These are phyloP conservation scores for Erethizon dorsatum DNA, from an alignment of 2,797 vertebrate species.

Conservation along the genomic window DNA sequence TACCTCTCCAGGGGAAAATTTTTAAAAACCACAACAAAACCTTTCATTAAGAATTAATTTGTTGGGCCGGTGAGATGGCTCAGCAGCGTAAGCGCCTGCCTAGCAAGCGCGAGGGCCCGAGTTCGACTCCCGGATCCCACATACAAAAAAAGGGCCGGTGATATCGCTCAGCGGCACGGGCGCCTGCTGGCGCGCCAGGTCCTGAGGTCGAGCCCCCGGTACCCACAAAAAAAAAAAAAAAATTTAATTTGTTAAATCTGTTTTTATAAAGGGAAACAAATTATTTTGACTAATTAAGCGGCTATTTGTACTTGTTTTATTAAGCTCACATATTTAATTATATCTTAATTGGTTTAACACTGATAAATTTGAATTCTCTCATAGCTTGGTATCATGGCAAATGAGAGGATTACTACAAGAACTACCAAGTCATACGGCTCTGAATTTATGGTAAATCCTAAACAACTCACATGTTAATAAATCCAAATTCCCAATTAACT, in stretches of 20 bases:
- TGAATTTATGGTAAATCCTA: constrained; percentile 47
- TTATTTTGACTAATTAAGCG: constrained; percentile 61
- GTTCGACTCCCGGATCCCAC: no score
- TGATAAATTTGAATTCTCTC: constrained; percentile 38
- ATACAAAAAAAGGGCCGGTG: no score
- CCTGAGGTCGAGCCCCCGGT: no score
- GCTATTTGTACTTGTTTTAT: constrained; percentile 37
- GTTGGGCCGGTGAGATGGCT: no score
- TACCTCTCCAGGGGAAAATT: neutral
- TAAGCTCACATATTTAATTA: constrained; percentile 16
- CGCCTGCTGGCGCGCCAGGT: no score
- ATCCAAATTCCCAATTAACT: constrained; percentile 68
- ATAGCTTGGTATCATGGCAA: constrained; percentile 8
- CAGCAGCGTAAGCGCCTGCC: no score
- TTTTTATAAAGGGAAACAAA: constrained; percentile 56
- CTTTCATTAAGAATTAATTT: constrained; percentile 60
- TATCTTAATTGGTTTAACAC: constrained; percentile 54
- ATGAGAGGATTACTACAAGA: constrained; percentile 23
- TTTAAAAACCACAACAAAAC: neutral
- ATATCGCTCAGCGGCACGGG: no score
- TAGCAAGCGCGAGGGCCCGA: no score
- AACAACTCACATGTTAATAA: neutral
- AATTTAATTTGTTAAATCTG: constrained; percentile 44
- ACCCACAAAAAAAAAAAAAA: no score
- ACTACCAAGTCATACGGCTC: neutral